phyloP scores from a whole-genome alignment of 1,140 invertebrate species.

The Heliconius melpomene region DNA sequence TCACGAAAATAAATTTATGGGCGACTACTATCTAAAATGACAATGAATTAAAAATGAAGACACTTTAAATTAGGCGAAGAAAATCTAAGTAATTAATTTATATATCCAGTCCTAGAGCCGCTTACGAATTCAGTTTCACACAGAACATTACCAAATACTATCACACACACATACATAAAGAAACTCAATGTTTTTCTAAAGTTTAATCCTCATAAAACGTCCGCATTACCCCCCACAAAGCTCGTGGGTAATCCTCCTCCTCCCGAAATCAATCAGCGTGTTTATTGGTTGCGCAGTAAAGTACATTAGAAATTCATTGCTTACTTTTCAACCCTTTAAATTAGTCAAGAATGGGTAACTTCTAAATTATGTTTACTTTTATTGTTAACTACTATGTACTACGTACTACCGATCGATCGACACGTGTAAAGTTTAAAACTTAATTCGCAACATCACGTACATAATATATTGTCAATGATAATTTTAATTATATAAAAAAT shows the following conservation, averaged over 20 bases:
- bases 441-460: no score
- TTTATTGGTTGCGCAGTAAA: conserved; percentile 22
- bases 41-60: no score
- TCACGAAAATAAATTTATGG: no score
- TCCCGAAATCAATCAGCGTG: conserved; percentile 19
- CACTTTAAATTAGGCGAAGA: no score
- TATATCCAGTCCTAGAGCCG: no score
- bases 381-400: neutral
- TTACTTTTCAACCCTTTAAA: conserved; percentile 20
- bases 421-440: no score
- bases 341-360: neutral
- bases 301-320: conserved; percentile 21
- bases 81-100: no score
- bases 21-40: no score
- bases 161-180: neutral
- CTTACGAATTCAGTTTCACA: no score
- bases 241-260: neutral
- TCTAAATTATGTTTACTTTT: conserved; percentile 4
- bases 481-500: neutral
- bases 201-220: neutral
- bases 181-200: neutral
- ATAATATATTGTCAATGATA: neutral
- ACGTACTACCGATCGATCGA: neutral
- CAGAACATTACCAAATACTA: neutral
- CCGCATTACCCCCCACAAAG: neutral